Conservation (phyloP, 2,888 invertebrate genomes). For the Sussaba pulchella region DNA sequence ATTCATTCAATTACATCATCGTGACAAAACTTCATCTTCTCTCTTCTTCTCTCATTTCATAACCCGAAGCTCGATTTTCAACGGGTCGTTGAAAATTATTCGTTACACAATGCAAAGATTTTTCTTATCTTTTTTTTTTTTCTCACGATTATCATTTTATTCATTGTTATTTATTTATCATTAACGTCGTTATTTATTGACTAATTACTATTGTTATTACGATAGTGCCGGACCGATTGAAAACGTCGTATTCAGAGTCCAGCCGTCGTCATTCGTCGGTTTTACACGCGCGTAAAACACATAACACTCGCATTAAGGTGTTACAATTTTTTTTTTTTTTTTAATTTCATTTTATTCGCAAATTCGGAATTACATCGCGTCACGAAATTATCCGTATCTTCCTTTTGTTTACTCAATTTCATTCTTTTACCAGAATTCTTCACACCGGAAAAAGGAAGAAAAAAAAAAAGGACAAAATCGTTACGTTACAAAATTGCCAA, state of each 20-base stretch:
- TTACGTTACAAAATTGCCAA: slow-evolving; percentile 55
- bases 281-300: slow-evolving; percentile 37
- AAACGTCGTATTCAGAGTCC: slow-evolving; percentile 55
- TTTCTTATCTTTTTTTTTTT: background rate
- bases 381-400: too few relatives aligned
- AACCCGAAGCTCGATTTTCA: slow-evolving; percentile 30
- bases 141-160: slow-evolving; percentile 43
- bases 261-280: slow-evolving; percentile 39
- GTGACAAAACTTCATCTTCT: background rate
- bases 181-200: slow-evolving; percentile 40
- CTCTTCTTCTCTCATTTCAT: background rate
- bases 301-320: slow-evolving; percentile 34
- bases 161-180: slow-evolving; percentile 33
- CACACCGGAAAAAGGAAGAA: background rate
- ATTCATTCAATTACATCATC: slow-evolving; percentile 45
- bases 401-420: too few relatives aligned
- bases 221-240: slow-evolving; percentile 64
- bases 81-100: background rate
- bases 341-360: slow-evolving; percentile 14
- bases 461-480: slow-evolving; percentile 40
- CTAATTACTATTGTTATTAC: slow-evolving; percentile 63
- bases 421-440: too few relatives aligned
- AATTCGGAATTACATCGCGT: slow-evolving; percentile 53
- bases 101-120: slow-evolving; percentile 21
- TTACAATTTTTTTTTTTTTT: slow-evolving; percentile 23